phyloP scores from a whole-genome alignment of 2,113 vertebrate species.

The Nibea albiflora region DNA sequence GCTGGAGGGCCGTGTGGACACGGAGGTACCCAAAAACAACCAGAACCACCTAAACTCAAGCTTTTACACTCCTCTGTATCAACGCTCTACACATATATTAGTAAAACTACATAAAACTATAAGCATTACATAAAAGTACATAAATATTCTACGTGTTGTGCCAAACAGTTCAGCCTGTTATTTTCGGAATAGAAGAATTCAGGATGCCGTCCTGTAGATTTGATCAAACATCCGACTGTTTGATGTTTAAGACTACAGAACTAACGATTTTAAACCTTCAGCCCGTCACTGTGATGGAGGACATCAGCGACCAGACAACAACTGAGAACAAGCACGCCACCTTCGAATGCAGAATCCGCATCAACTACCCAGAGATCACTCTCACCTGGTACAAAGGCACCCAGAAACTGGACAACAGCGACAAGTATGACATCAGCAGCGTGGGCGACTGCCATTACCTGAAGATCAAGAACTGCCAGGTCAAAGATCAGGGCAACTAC shows the following conservation, averaged over 20 bases:
- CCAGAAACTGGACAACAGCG: conserved; percentile 89
- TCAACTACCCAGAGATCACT: conserved; percentile 97
- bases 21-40: conserved; percentile 60
- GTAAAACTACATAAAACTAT: too few relatives aligned
- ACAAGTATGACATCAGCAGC: conserved; percentile 91
- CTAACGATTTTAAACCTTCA: conserved; percentile 64
- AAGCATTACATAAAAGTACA: neutral
- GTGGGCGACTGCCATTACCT: conserved; percentile 89
- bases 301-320: conserved; percentile 90
- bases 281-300: conserved; percentile 92
- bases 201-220: neutral
- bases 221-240: neutral
- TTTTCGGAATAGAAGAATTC: neutral
- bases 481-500: conserved; percentile 93
- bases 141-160: neutral
- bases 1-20: conserved; percentile 63
- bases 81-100: neutral
- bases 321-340: conserved; percentile 87
- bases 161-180: neutral
- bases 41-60: neutral
- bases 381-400: conserved; percentile 98
- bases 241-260: neutral
- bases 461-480: conserved; percentile 89
- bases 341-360: conserved; percentile 94
- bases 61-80: neutral